Conservation (phyloP, 30 jellyfish, hydroid and myxozoan genomes). For the Aurelia sp. region DNA sequence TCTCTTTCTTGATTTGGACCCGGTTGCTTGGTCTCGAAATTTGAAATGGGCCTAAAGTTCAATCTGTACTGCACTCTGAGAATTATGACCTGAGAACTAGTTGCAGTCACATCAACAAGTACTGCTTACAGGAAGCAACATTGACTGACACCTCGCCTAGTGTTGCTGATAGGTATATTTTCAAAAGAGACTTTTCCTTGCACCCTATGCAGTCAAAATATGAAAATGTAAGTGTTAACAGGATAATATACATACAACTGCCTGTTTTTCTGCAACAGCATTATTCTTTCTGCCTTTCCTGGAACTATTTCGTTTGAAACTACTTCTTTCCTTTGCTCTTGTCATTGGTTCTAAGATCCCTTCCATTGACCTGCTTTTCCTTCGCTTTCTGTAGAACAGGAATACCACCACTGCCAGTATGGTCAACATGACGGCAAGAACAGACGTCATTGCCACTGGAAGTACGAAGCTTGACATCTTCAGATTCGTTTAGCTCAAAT, state of each 20-base stretch:
- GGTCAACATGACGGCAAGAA: conserved; percentile 81
- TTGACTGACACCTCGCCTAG: too few species aligned
- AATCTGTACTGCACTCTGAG: too few species aligned
- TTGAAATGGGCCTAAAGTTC: too few species aligned
- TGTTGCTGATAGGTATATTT: too few species aligned
- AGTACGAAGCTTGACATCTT: conserved; percentile 57
- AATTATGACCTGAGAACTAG: too few species aligned
- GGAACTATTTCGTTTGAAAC: conserved; percentile 46
- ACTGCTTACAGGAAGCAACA: too few species aligned
- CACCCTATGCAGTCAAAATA: not conserved
- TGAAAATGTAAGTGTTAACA: not conserved
- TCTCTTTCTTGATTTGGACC: too few species aligned
- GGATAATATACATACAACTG: not conserved
- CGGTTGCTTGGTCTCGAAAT: too few species aligned
- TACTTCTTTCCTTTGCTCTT: conserved; percentile 56
- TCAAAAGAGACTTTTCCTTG: not conserved
- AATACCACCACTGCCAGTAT: conserved; percentile 68
- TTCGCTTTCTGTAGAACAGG: conserved; percentile 81
- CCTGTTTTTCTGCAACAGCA: conserved; percentile 53
- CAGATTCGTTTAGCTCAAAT: not conserved
- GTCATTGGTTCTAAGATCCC: conserved; percentile 85
- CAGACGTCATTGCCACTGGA: conserved; percentile 81
- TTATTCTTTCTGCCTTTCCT: conserved; percentile 40
- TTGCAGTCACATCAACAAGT: too few species aligned
- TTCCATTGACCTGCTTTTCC: conserved; percentile 59